Evolutionary conservation across 2,888 invertebrate genomes (phyloP), one percentile per base, ranked within the genome.

Genomic region (Coecobrya sp.): DNA sequence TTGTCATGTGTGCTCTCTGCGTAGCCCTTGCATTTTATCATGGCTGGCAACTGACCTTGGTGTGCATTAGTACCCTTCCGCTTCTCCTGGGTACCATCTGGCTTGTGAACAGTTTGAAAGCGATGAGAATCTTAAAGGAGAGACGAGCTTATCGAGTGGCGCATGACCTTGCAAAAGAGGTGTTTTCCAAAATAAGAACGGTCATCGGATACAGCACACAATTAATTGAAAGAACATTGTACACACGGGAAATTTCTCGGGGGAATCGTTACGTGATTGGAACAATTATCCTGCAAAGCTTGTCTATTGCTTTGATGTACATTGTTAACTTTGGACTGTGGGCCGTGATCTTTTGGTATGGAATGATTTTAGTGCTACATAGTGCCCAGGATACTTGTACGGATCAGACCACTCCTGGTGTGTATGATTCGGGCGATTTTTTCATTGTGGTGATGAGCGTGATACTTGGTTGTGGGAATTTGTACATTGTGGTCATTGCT

Each of bases 161-260:
- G 2, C 82, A 93, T 55, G 65, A 82, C 11, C 36, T 91, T n/a
- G 93, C 91, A 0, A 87, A 92, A 16, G 93, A 94, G 19, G 89
- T 87, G 3, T 30, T 94, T 45, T 87, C 92, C 19, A 91, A 89
- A 25, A 91, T 93, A 11, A 89, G 92, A 68, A 92, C 91, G 10
- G 92, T 94, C 2, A 91, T 92, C 13, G 52, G 93, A 2, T 94
- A 92, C 70, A 85, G 86, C 0, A 86, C 86, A 7, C 93, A 94
- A 30, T n/a, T 52, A 13, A 85, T 76, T 19, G 93, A 93, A 13
- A n/a, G 82, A 13, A 49, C 36, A 0, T 36, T 55, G 4, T 94
- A 93, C 52, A 59, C 59, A 36, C 73, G 86, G 11, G 88, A 92
- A 36, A 30, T 92, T n/a, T 8, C 27, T n/a, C 62, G 87, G n/a